Conservation (phyloP, 2,888 invertebrate species). For the Mythimna loreyi region DNA sequence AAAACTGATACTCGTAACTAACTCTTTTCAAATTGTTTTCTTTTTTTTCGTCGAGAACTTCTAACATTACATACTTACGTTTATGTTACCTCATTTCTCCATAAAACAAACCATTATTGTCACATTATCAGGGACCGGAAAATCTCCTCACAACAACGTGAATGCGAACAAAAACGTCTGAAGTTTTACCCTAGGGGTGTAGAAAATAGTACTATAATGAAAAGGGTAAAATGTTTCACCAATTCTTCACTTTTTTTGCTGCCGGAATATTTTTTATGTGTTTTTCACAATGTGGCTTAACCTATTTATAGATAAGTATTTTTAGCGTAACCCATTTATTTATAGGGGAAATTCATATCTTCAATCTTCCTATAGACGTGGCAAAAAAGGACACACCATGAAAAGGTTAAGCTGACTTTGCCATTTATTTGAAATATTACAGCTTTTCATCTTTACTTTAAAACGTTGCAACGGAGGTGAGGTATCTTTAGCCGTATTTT, state of each 20-base stretch:
- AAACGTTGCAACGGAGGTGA: no score
- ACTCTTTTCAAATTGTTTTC: not conserved
- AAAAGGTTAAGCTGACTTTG: not conserved
- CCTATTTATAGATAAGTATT: conserved; percentile 2
- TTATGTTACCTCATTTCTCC: not conserved
- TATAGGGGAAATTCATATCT: not conserved
- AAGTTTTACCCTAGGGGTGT: conserved; percentile 38
- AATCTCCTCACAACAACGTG: conserved; percentile 6
- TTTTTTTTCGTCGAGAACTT: not conserved
- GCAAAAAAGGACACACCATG: not conserved
- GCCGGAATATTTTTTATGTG: conserved; percentile 22
- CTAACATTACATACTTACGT: not conserved
- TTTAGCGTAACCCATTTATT: not conserved
- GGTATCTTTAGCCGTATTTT: no score
- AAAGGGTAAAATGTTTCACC: conserved; percentile 49
- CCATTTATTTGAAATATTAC: not conserved
- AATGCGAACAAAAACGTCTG: conserved; percentile 28
- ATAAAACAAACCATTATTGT: conserved; percentile 32
- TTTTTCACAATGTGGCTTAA: conserved; percentile 12
- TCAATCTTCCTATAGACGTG: not conserved
- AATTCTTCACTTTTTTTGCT: conserved; percentile 27
- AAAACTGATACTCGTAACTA: no score
- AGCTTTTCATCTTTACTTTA: not conserved
- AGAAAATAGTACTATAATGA: conserved; percentile 36
- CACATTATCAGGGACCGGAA: conserved; percentile 31